Conservation (phyloP, 1,140 invertebrate genomes). For the Campoletis sonorensis region DNA sequence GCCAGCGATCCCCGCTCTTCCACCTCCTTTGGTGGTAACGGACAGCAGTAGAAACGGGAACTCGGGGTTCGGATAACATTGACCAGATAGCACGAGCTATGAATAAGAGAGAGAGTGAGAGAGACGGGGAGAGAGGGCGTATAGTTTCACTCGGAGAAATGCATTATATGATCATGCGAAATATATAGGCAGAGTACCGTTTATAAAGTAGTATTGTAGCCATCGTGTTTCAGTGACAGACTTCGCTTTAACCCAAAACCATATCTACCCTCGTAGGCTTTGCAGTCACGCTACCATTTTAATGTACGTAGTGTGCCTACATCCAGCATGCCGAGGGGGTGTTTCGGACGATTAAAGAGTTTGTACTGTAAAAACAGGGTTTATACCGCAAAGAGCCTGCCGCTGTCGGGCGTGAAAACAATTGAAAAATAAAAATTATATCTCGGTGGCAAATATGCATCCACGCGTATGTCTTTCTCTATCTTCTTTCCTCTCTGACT, state of each 20-base stretch:
- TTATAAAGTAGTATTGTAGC: background rate
- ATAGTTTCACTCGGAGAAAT: constrained; percentile 37
- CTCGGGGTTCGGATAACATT: constrained; percentile 27
- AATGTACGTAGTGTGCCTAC: background rate
- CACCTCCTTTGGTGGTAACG: background rate
- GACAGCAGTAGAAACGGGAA: background rate
- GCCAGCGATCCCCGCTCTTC: constrained; percentile 14
- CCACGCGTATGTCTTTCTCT: background rate
- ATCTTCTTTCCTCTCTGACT: background rate
- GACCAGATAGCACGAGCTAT: constrained; percentile 28
- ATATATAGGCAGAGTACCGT: background rate
- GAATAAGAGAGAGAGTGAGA: background rate
- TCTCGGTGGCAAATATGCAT: too few relatives aligned
- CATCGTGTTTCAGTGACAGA: constrained; percentile 7
- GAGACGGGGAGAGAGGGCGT: background rate
- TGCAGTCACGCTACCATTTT: background rate
- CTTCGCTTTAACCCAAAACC: background rate
- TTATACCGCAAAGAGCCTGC: background rate
- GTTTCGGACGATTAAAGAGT: background rate
- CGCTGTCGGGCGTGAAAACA: too few relatives aligned
- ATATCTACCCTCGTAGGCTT: background rate
- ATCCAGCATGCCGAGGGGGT: too few relatives aligned
- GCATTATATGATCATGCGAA: constrained; percentile 41
- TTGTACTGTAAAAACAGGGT: background rate
- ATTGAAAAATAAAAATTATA: too few relatives aligned